A percentile compares a stretch with the other conserved stretches of the same genome.
Conservation (phyloP, 2,888 invertebrate species). For the Cataglyphis albicans region DNA sequence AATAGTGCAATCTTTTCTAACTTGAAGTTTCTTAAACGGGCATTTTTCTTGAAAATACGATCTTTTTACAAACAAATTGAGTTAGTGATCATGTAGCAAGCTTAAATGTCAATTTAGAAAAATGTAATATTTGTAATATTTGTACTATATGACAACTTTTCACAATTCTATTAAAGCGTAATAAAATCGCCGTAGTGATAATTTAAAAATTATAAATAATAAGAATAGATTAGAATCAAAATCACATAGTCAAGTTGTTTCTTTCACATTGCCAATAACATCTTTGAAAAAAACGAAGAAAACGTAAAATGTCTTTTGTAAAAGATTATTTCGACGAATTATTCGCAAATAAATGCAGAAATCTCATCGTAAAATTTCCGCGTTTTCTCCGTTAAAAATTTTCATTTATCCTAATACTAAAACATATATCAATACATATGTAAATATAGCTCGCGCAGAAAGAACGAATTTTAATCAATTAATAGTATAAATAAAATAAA, state of each 20-base stretch:
- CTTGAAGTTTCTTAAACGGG: constrained; percentile 22
- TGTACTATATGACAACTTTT: neutral
- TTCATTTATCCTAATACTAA: neutral
- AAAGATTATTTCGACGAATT: constrained; percentile 12
- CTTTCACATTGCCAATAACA: neutral
- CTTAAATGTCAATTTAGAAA: neutral
- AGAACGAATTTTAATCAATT: neutral
- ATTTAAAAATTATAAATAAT: neutral
- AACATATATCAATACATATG: neutral
- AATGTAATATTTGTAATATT: neutral
- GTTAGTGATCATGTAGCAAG: neutral
- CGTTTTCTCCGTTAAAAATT: neutral
- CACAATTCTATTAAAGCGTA: neutral
- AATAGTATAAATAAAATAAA: neutral
- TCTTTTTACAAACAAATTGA: neutral
- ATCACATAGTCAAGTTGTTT: neutral
- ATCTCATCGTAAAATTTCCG: neutral
- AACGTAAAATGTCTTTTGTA: neutral
- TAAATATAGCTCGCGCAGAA: neutral
- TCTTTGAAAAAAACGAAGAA: neutral
- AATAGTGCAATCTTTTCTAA: constrained; percentile 38
- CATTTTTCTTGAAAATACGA: constrained; percentile 14
- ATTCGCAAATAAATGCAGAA: neutral
- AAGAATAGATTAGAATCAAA: neutral
- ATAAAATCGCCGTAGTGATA: neutral